These are phyloP conservation scores for Halcyon leucocephala DNA, from an alignment of 2,797 vertebrate genomes.

Conservation along the genomic window DNA sequence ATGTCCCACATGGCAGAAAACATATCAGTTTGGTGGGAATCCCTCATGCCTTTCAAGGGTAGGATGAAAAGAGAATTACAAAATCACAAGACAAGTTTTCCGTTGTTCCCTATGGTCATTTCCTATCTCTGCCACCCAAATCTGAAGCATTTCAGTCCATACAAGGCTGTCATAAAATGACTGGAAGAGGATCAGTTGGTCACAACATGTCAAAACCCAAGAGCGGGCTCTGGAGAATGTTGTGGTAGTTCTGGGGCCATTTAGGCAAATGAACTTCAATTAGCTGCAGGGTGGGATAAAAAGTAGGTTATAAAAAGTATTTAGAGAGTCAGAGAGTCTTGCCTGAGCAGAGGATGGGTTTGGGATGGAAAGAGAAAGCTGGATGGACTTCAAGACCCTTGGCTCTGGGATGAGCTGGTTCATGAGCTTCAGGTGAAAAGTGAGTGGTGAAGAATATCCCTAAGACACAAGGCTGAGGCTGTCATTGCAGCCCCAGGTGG, in stretches of 20 bases:
- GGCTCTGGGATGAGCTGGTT: background rate
- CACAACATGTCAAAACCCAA: fast-evolving
- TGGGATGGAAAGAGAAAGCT: background rate
- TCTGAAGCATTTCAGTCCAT: background rate
- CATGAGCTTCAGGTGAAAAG: background rate
- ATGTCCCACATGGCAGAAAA: background rate
- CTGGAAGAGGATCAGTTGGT: background rate
- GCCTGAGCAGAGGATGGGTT: fast-evolving
- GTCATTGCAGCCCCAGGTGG: background rate
- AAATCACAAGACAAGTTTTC: background rate
- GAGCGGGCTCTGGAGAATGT: background rate
- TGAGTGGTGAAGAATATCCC: fast-evolving
- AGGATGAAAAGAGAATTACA: background rate
- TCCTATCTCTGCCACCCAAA: background rate
- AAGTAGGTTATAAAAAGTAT: background rate
- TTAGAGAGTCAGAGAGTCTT: background rate
- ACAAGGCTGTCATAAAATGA: background rate
- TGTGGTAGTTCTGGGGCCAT: fast-evolving
- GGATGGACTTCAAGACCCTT: background rate
- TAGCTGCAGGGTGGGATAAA: background rate
- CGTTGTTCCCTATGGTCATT: background rate
- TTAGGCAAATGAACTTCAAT: background rate
- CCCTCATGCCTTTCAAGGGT: background rate
- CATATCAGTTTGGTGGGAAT: background rate
- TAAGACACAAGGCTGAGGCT: background rate